A percentile compares a stretch with the other conserved stretches of the same genome.
Conservation (phyloP, 2,888 invertebrate species). For the Dynastes tityus region DNA sequence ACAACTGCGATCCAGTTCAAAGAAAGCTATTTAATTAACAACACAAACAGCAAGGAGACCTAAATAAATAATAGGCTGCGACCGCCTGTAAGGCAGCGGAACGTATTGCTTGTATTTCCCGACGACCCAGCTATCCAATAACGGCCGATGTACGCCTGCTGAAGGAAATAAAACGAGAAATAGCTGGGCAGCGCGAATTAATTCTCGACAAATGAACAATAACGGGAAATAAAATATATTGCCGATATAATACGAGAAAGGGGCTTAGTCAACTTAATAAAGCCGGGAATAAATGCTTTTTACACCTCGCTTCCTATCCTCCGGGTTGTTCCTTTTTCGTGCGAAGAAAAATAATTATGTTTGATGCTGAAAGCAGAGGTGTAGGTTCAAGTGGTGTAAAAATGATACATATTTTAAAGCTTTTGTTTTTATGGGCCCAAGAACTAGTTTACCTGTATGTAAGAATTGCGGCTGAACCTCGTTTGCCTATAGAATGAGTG, state of each 20-base stretch:
- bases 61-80: constrained; percentile 23
- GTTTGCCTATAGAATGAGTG: too few relatives aligned
- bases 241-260: constrained; percentile 9
- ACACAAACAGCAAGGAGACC: constrained; percentile 1
- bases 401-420: too few relatives aligned
- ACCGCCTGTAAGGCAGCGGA: background rate
- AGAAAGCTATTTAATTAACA: constrained; percentile 35
- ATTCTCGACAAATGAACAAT: constrained; percentile 26
- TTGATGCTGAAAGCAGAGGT: too few relatives aligned
- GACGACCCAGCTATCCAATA: background rate
- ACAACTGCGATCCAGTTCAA: background rate
- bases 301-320: constrained; percentile 16
- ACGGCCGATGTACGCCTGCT: background rate
- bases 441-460: too few relatives aligned
- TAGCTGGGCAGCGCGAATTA: constrained; percentile 1
- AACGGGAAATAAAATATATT: constrained; percentile 32
- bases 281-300: constrained; percentile 27
- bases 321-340: background rate
- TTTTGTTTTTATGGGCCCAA: too few relatives aligned
- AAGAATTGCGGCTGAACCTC: too few relatives aligned
- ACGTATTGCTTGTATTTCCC: constrained; percentile 16
- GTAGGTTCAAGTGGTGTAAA: too few relatives aligned
- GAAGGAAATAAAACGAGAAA: constrained; percentile 4
- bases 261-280: constrained; percentile 1
- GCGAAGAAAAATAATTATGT: too few relatives aligned